These are phyloP conservation scores for Lota lota DNA, from an alignment of 2,113 vertebrate genomes.

Conservation along the genomic window DNA sequence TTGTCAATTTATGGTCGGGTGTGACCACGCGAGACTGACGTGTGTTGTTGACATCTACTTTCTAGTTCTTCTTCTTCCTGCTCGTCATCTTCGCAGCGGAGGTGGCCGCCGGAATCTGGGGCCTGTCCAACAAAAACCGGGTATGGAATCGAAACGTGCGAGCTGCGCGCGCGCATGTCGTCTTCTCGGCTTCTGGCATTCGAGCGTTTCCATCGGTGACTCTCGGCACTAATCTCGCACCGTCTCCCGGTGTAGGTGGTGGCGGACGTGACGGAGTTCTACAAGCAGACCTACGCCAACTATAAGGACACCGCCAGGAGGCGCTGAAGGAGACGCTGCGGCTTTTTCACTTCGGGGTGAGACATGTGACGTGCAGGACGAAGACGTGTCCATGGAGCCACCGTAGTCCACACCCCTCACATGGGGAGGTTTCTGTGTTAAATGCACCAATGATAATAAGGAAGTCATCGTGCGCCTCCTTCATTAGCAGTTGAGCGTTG, in stretches of 20 bases:
- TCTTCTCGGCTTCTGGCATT: not conserved
- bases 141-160: conserved; percentile 65
- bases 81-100: conserved; percentile 90
- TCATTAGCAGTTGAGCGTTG: too few species aligned
- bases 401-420: too few species aligned
- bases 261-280: conserved; percentile 80
- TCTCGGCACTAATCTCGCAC: too few species aligned
- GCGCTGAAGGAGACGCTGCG: conserved; percentile 77
- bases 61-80: conserved; percentile 91
- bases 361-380: conserved; percentile 15
- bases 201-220: not conserved
- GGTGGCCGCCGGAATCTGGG: conserved; percentile 92
- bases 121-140: conserved; percentile 83
- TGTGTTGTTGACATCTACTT: not conserved
- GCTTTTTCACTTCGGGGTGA: conserved; percentile 81
- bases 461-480: too few species aligned
- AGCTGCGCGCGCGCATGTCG: not conserved
- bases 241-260: conserved; percentile 69
- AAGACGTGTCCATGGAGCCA: too few species aligned
- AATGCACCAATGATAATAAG: too few species aligned
- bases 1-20: too few species aligned
- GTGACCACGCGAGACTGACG: not conserved
- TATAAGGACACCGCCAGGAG: conserved; percentile 58
- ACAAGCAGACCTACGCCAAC: conserved; percentile 76
- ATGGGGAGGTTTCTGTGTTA: too few species aligned